Evolutionary conservation across 2,888 invertebrate species (phyloP), one percentile per base, ranked within the genome.

Genomic region (Nymphalis polychloros): DNA sequence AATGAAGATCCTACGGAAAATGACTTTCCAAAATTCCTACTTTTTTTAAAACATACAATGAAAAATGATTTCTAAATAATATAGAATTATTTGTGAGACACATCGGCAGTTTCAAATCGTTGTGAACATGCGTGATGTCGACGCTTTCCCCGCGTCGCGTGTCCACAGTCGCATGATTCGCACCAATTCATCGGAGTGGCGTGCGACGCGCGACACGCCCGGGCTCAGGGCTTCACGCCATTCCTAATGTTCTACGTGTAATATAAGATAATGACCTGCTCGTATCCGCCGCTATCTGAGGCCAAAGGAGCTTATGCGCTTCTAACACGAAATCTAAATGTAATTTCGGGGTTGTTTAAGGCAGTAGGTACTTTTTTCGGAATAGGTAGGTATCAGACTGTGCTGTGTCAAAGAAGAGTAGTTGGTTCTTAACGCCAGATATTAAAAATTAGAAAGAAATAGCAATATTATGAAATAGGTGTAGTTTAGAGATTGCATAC

Each of bases 101-200:
- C 17, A 41, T n/a, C n/a, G 17, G 41, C 57, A 41, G 8, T 5
- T 35, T 19, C 1, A 35, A 57, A 41, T 57, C 10, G 31, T 41
- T 57, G 8, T 20, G 35, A 59, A 73, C 73, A 76, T 78, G 81
- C 85, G 88, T 86, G 88, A 84, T 88, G 57, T 41, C 8, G 41
- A n/a, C 57, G 86, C 85, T 85, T 80, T 80, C 75, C 75, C 70
- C 74, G 62, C 73, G 68, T 84, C 79, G 87, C 87, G 87, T 85
- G 86, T 77, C 71, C 19, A 78, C 77, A 72, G 78, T 77, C 72
- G 72, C 77, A 76, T 84, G 83, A 85, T 86, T 83, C 81, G 79
- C 78, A 77, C 80, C 81, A 83, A 82, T 82, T 77, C 79, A 73
- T 67, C 76, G 69, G 35, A 48, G 63, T 70, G 48, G 70, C 68